phyloP scores from a whole-genome alignment of 2,797 vertebrate species.

The Podargus strigoides region DNA sequence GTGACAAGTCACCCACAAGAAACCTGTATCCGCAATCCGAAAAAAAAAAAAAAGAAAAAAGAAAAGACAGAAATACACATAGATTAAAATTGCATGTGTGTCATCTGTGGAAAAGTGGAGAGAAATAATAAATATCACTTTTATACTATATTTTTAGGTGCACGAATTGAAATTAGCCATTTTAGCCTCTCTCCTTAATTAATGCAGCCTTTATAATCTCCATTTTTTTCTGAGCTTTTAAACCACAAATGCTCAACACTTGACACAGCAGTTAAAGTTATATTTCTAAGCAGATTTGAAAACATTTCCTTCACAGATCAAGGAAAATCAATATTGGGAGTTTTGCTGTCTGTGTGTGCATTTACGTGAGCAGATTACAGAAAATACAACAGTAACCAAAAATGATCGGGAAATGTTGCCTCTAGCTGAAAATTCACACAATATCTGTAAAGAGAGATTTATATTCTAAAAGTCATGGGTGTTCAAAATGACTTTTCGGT shows the following conservation, averaged over 20 bases:
- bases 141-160: not conserved
- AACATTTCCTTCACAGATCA: not conserved
- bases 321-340: not conserved
- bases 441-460: not conserved
- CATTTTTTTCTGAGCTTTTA: not conserved
- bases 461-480: not conserved
- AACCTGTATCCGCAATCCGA: not conserved
- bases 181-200: not conserved
- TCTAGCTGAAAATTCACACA: not conserved
- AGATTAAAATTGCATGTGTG: not conserved
- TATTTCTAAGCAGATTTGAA: not conserved
- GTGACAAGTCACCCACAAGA: not conserved
- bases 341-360: not conserved
- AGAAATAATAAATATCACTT: not conserved
- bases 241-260: not conserved
- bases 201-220: not conserved
- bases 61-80: rapidly evolving
- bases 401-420: not conserved
- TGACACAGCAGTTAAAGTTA: not conserved
- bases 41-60: not conserved
- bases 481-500: constrained; percentile 32
- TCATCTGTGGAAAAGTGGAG: not conserved
- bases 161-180: not conserved
- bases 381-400: not conserved
- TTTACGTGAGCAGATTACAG: not conserved